A percentile compares a stretch with the other conserved stretches of the same genome.
phyloP scores from a whole-genome alignment of 2,113 vertebrate genomes.

The Cavia aperea region DNA sequence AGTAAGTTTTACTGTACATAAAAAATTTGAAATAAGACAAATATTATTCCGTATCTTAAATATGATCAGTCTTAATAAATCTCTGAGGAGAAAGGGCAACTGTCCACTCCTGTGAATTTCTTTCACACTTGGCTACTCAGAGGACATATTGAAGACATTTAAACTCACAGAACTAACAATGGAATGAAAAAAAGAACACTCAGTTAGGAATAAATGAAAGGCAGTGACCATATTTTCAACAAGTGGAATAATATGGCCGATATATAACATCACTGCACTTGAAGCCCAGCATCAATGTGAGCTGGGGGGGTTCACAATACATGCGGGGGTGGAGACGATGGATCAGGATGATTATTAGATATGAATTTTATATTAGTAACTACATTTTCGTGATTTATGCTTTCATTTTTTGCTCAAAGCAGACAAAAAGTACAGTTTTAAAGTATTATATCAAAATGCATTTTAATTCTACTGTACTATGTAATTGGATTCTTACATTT shows the following conservation, averaged over 20 bases:
- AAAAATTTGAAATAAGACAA: slow-evolving; percentile 46
- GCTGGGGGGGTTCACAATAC: neutral
- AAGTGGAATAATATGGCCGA: neutral
- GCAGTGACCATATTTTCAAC: slow-evolving; percentile 4
- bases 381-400: neutral
- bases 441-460: slow-evolving; percentile 18
- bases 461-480: neutral
- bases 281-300: neutral
- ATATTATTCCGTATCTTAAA: slow-evolving; percentile 22
- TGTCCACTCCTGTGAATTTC: slow-evolving; percentile 3
- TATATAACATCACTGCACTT: neutral
- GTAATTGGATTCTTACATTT: neutral
- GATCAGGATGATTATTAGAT: neutral
- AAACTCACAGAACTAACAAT: slow-evolving; percentile 28
- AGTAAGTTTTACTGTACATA: neutral
- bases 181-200: neutral
- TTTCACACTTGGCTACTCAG: slow-evolving; percentile 23
- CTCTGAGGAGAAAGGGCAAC: neutral
- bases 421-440: neutral
- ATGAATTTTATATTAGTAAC: slow-evolving; percentile 25
- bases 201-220: slow-evolving; percentile 8
- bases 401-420: slow-evolving; percentile 11
- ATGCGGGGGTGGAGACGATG: neutral
- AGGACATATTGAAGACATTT: slow-evolving; percentile 36
- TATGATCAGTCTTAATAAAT: slow-evolving; percentile 34